Percentiles rank a stretch among this genome's conserved stretches.
These are phyloP conservation scores for Sterrhoptilus dennistouni DNA, from an alignment of 2,113 vertebrate genomes.

Conservation along the genomic window DNA sequence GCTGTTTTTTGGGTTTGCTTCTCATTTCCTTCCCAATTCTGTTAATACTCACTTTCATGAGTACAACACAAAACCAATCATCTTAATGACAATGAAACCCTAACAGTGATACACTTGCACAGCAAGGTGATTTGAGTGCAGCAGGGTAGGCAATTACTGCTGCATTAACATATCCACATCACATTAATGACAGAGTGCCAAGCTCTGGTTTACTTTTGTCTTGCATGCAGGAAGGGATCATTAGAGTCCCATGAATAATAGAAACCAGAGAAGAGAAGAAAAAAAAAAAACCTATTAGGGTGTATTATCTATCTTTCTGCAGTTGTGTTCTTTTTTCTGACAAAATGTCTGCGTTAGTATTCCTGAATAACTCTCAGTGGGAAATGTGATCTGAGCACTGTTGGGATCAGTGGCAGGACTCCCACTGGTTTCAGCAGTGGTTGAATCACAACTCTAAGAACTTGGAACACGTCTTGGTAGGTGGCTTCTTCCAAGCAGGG, in stretches of 20 bases:
- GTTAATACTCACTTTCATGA: not conserved
- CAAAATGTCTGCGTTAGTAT: constrained; percentile 7
- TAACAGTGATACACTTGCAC: not conserved
- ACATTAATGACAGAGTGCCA: not conserved
- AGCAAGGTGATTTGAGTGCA: constrained; percentile 19
- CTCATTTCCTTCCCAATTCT: not conserved
- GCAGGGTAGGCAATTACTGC: not conserved
- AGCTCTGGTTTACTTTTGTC: constrained; percentile 21
- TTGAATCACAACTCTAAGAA: not conserved
- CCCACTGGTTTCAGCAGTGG: not conserved
- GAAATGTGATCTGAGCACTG: not conserved
- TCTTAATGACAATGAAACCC: not conserved
- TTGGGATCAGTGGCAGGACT: constrained; percentile 14
- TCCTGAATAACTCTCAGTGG: constrained; percentile 10
- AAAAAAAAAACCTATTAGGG: not conserved
- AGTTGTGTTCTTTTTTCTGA: not conserved
- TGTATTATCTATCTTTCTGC: constrained; percentile 37
- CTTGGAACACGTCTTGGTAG: not conserved
- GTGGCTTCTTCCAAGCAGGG: not conserved
- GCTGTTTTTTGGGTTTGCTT: not conserved
- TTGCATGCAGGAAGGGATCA: not conserved
- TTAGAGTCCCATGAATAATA: constrained; percentile 47
- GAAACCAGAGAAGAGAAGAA: not conserved
- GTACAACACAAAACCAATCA: not conserved
- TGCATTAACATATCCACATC: constrained; percentile 20